Percentiles rank a stretch among this genome's conserved stretches.
Conservation (phyloP, 1,140 invertebrate genomes). For the Danaus plexippus region DNA sequence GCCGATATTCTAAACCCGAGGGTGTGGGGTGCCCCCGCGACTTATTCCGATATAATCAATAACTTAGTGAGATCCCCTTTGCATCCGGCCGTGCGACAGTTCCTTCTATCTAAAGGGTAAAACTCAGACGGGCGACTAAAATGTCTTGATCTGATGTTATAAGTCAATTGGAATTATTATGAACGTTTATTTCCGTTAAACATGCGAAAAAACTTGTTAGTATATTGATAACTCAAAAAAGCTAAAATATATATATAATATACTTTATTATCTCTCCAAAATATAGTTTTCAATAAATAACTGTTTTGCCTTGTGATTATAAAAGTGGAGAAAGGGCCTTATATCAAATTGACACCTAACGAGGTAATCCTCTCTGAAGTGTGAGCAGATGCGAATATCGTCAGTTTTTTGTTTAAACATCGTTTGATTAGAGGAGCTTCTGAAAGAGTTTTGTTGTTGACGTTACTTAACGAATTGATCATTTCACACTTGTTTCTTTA, state of each 20-base stretch:
- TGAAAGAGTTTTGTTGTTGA: slow-evolving; percentile 51
- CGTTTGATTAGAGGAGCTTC: slow-evolving; percentile 58
- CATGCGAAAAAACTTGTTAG: no score
- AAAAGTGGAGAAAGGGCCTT: slow-evolving; percentile 23
- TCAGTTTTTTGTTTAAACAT: slow-evolving; percentile 57
- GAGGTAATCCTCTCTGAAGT: no score
- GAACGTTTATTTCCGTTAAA: no score
- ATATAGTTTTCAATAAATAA: no score
- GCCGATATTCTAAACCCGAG: slow-evolving; percentile 55
- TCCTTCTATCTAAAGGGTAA: slow-evolving; percentile 53
- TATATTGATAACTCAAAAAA: no score
- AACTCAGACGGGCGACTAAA: slow-evolving; percentile 14
- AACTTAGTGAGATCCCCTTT: slow-evolving; percentile 71
- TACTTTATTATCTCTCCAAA: no score
- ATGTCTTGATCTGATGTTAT: slow-evolving; percentile 1
- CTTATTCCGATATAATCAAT: slow-evolving; percentile 72
- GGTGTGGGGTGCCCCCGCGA: slow-evolving; percentile 44
- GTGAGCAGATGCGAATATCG: no score
- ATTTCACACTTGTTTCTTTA: slow-evolving; percentile 28
- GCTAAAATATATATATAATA: no score
- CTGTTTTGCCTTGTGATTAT: no score
- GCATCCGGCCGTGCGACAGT: slow-evolving; percentile 67
- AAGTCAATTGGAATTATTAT: no score
- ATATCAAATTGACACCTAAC: slow-evolving; percentile 11
- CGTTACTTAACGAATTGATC: slow-evolving; percentile 50